Base-by-base conservation (phyloP, 2,888 invertebrate species). In the Portevinia maculata region DNA sequence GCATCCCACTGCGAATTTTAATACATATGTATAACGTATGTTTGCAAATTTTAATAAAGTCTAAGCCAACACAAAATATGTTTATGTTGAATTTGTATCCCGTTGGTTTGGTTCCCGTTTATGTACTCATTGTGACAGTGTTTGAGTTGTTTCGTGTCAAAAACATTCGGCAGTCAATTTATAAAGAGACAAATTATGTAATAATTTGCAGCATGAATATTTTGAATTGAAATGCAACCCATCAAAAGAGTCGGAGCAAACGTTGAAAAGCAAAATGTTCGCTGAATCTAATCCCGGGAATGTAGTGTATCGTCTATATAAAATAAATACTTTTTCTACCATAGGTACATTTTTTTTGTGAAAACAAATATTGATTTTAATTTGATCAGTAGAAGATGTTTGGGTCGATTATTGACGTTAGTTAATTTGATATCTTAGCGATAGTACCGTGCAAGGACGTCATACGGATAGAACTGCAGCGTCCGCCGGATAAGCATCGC, bases 41-140 rank as follows among this genome's bases (percentile, higher is more conserved):
- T 52, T 78, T 64, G 52, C 15, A 64, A 70, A 50, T 30, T 11
- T 57, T 50, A 64, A 62, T 64, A 50, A 70, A 50, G 17, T 19
- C 11, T n/a, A 41, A 69, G 15, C 9, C 9, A 65, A 39, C 5
- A 48, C 24, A 50, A 11, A 32, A 15, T 7, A 1, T 1, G 13
- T 15, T 6, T 32, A 5, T 15, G 30, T 39, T 46, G 37, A n/a
- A 28, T 32, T 19, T 41, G 39, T 15, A n/a, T 52, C 34, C 8
- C 11, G 30, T 9, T 52, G 24, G 44, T 4, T 46, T n/a, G 34
- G 34, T n/a, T n/a, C 4, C 13, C 30, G 3, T n/a, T 9, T 17
- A 37, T 21, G 21, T 13, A 34, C 48, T 44, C 32, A 19, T 46
- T 60, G 28, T 44, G 41, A 44, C 59, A 41, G 24, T 30, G 41